Evolutionary conservation across 2,888 invertebrate genomes (phyloP).

Genomic region (Callyntrura guangdongensis): DNA sequence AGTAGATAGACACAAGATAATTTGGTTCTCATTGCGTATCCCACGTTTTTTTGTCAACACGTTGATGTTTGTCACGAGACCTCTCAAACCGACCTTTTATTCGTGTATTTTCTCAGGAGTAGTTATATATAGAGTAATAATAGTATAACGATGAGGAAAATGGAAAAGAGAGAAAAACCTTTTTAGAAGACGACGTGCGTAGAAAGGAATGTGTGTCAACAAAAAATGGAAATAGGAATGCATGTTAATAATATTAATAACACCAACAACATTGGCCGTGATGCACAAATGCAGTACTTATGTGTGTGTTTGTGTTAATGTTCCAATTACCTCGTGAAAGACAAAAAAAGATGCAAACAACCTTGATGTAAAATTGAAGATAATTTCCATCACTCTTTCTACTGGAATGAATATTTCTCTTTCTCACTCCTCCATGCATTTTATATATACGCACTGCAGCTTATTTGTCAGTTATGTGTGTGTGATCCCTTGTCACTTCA

Average conservation of each 20-base stretch:
- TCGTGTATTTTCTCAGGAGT: neutral
- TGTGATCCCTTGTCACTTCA: slow-evolving; percentile 18
- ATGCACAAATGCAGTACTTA: slow-evolving; percentile 20
- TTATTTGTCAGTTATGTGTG: slow-evolving; percentile 4
- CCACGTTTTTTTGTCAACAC: slow-evolving; percentile 34
- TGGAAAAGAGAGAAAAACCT: neutral
- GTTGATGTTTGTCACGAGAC: slow-evolving; percentile 46
- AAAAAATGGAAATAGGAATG: slow-evolving; percentile 11
- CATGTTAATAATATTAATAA: neutral
- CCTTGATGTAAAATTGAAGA: slow-evolving; percentile 53
- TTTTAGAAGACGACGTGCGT: neutral
- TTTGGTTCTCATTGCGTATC: slow-evolving; percentile 25
- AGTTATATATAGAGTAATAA: neutral
- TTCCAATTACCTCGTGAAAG: slow-evolving; percentile 27
- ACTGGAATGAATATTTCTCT: neutral
- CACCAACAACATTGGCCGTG: neutral
- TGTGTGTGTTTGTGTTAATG: neutral
- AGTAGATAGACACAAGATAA: slow-evolving; percentile 45
- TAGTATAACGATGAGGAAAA: neutral
- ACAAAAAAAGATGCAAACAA: neutral
- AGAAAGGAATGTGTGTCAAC: slow-evolving; percentile 38
- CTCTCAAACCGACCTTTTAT: slow-evolving; percentile 36
- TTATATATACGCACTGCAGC: neutral
- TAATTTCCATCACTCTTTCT: slow-evolving; percentile 26
- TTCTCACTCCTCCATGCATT: neutral